These are phyloP conservation scores for Prorops nasuta DNA, from an alignment of 1,140 invertebrate species.

Conservation along the genomic window DNA sequence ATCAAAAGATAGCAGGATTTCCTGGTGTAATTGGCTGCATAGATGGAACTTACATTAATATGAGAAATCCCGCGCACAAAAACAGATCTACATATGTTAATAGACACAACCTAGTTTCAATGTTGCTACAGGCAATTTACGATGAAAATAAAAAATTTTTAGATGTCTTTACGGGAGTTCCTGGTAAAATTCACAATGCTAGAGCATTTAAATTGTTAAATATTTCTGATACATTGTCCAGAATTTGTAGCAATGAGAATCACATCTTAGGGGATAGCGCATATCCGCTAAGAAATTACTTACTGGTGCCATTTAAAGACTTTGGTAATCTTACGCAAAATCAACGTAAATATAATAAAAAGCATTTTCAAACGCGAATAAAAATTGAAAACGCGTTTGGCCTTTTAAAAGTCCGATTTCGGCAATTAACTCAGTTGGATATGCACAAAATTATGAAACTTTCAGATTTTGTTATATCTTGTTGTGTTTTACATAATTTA, in stretches of 20 bases:
- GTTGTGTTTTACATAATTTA: conserved; percentile 44
- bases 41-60: neutral
- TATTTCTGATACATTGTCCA: conserved; percentile 8
- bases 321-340: conserved; percentile 32
- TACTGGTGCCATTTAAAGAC: conserved; percentile 38
- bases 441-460: conserved; percentile 24
- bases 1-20: neutral
- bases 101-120: conserved; percentile 1
- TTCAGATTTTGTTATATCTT: conserved; percentile 32
- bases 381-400: conserved; percentile 41
- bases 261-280: conserved; percentile 43
- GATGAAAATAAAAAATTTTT: too few relatives aligned
- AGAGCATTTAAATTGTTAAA: conserved; percentile 27
- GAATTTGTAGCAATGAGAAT: conserved; percentile 9
- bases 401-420: conserved; percentile 38
- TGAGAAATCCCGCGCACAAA: neutral
- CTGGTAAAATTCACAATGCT: conserved; percentile 35
- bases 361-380: conserved; percentile 27
- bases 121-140: conserved; percentile 13
- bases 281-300: conserved; percentile 33
- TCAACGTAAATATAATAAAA: conserved; percentile 33
- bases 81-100: conserved; percentile 11
- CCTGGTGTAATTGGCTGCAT: neutral
- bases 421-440: conserved; percentile 34
- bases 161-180: conserved; percentile 30